Conservation (phyloP, 2,888 invertebrate genomes). For the Linhomoeus sp. region DNA sequence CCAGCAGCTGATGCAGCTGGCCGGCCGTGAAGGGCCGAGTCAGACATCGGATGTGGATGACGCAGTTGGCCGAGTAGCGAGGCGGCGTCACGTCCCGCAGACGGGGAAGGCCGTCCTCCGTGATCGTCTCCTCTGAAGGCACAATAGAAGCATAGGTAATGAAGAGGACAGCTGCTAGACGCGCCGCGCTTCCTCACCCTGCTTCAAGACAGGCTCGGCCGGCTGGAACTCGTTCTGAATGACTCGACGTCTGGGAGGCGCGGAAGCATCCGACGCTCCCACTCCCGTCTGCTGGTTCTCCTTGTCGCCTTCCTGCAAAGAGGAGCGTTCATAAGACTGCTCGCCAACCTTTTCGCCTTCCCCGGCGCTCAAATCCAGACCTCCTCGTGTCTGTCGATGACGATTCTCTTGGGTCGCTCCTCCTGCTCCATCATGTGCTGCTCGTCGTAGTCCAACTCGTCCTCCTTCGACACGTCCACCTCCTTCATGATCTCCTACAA, state of each 20-base stretch:
- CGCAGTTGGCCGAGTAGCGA: not conserved
- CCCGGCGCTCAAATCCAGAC: not conserved
- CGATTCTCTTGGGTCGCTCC: not conserved
- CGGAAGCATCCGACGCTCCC: too few relatives aligned
- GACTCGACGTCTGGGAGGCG: too few relatives aligned
- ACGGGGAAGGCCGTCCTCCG: not conserved
- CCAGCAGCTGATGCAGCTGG: conserved; percentile 69
- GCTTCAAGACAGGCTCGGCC: too few relatives aligned
- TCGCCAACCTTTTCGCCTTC: not conserved
- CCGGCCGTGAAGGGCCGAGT: conserved; percentile 37
- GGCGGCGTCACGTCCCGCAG: conserved; percentile 1
- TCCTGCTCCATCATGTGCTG: not conserved
- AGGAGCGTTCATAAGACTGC: not conserved
- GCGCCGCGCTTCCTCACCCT: too few relatives aligned
- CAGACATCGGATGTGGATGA: conserved; percentile 11
- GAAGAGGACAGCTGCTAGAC: too few relatives aligned
- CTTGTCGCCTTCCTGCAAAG: too few relatives aligned
- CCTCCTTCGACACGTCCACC: not conserved
- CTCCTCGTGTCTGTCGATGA: not conserved
- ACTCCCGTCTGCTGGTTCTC: too few relatives aligned
- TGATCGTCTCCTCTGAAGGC: not conserved
- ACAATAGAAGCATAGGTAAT: too few relatives aligned
- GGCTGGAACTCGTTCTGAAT: too few relatives aligned
- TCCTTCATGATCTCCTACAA: not conserved
- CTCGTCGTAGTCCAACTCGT: conserved; percentile 5